Conservation (phyloP, 2,888 invertebrate genomes). For the Thera britannica region DNA sequence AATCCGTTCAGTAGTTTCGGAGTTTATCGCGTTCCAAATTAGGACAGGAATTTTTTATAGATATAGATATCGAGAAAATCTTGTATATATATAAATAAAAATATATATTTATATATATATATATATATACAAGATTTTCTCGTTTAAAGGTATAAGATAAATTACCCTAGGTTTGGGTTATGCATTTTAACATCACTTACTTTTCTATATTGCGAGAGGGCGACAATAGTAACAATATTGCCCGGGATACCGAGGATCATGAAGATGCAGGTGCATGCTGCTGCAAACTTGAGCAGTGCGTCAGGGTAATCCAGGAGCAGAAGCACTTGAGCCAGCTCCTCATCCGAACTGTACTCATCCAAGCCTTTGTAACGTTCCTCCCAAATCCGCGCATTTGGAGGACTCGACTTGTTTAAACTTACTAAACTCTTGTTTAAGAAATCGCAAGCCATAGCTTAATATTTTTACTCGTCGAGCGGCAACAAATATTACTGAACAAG, state of each 20-base stretch:
- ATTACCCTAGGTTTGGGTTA: no score
- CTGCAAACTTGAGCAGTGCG: conserved; percentile 17
- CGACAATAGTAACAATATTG: conserved; percentile 88
- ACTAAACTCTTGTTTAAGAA: conserved; percentile 17
- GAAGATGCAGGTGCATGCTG: conserved; percentile 67
- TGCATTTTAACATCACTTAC: conserved; percentile 17
- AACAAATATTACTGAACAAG: conserved; percentile 1
- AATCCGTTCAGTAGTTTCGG: no score
- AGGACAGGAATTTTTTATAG: no score
- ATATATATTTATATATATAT: no score
- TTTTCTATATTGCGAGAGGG: conserved; percentile 86
- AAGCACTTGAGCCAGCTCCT: conserved; percentile 16
- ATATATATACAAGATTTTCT: no score
- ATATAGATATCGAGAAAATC: no score
- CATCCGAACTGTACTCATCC: conserved; percentile 27
- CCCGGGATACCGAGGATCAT: conserved; percentile 88
- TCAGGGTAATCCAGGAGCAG: conserved; percentile 28
- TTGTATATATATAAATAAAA: no score
- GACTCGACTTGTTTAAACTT: not conserved
- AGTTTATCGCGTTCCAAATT: no score
- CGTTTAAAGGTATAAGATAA: no score
- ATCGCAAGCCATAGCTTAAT: conserved; percentile 5
- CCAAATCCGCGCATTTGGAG: not conserved
- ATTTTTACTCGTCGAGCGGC: not conserved
- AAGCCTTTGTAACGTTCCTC: conserved; percentile 18